phyloP scores from a whole-genome alignment of 2,888 invertebrate genomes.

The Idaea biselata region DNA sequence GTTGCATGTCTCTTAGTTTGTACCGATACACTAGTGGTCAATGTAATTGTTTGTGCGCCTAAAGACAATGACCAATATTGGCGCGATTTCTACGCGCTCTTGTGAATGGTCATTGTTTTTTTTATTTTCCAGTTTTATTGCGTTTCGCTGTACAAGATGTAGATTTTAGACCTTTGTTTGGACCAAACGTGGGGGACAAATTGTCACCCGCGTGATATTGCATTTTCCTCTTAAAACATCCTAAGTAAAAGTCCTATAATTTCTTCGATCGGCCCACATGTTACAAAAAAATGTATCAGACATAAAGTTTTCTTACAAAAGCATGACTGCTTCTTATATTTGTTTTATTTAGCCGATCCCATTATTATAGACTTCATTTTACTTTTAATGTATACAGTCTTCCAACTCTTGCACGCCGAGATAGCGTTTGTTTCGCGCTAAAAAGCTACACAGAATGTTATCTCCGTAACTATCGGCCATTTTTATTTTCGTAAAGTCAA shows the following conservation, averaged over 20 bases:
- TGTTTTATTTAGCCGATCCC: slow-evolving; percentile 16
- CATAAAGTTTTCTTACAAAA: neutral
- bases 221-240: no score
- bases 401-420: neutral
- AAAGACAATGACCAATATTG: neutral
- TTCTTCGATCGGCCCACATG: no score
- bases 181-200: no score
- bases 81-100: neutral
- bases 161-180: neutral
- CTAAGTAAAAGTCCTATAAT: no score
- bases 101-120: neutral
- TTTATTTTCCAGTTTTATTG: neutral
- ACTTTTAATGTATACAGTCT: neutral
- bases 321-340: slow-evolving; percentile 10
- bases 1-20: slow-evolving; percentile 40
- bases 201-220: no score
- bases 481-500: no score
- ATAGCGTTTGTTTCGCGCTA: neutral
- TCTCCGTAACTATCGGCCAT: neutral
- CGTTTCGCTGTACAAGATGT: neutral
- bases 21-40: slow-evolving; percentile 21
- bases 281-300: neutral
- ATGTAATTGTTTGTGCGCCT: slow-evolving; percentile 21
- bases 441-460: neutral
- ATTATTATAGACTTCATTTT: neutral